These are phyloP conservation scores for Dipodomys merriami DNA, from an alignment of 2,113 vertebrate genomes.

Conservation along the genomic window DNA sequence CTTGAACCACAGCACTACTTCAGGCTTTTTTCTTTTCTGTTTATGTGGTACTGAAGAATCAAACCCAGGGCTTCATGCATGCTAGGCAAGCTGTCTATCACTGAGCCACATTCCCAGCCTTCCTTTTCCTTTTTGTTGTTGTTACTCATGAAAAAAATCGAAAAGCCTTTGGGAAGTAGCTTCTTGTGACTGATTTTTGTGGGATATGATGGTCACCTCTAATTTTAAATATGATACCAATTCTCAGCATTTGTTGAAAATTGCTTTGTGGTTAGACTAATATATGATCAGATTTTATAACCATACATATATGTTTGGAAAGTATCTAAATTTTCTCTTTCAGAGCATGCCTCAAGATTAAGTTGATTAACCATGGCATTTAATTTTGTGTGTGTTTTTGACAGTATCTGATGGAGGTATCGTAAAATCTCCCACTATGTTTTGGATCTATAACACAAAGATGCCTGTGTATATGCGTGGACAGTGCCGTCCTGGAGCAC, in stretches of 20 bases:
- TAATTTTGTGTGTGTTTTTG: background rate
- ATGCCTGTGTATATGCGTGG: background rate
- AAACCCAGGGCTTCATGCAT: too few species aligned
- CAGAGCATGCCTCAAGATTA: background rate
- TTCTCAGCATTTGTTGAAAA: conserved; percentile 36
- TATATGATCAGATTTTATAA: background rate
- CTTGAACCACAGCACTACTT: too few species aligned
- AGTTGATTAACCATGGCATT: conserved; percentile 9
- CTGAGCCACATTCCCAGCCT: too few species aligned
- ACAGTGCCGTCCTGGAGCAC: background rate
- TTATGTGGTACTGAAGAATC: too few species aligned
- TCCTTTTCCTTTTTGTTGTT: background rate
- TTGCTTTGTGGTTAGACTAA: background rate
- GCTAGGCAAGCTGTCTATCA: too few species aligned
- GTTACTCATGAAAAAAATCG: background rate
- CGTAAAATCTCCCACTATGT: background rate
- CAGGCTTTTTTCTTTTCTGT: too few species aligned
- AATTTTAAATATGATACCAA: conserved; percentile 25
- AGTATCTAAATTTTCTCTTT: conserved; percentile 6
- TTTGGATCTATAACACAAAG: background rate
- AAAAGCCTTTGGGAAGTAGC: background rate
- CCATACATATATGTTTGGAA: background rate
- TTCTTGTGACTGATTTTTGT: background rate
- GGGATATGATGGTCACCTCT: conserved; percentile 7
- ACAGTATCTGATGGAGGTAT: background rate